These are phyloP conservation scores for Phylloscopus collybita DNA, from an alignment of 2,797 vertebrate species.

Conservation along the genomic window DNA sequence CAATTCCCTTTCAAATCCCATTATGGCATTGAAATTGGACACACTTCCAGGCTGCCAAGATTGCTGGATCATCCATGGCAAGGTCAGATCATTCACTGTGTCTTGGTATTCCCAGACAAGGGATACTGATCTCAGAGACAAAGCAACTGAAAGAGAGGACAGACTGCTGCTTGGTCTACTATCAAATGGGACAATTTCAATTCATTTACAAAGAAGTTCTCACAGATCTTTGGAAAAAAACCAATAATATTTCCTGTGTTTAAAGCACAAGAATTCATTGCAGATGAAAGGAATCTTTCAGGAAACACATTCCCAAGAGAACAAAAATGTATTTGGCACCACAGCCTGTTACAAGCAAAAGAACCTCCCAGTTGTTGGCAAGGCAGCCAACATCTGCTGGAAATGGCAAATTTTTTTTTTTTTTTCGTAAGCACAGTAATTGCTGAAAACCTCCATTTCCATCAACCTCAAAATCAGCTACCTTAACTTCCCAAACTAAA, in stretches of 20 bases:
- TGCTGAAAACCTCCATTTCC: background rate
- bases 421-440: background rate
- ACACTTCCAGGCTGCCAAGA: background rate
- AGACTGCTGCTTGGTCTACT: background rate
- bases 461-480: background rate
- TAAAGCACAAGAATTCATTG: background rate
- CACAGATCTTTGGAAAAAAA: background rate
- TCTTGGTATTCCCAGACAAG: background rate
- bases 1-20: background rate
- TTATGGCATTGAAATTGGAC: background rate
- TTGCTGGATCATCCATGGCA: background rate
- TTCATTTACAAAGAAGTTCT: background rate
- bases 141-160: background rate
- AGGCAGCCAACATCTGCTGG: background rate
- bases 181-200: background rate
- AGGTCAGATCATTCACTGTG: background rate
- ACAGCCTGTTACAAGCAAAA: background rate
- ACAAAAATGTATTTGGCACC: constrained; percentile 29
- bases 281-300: constrained; percentile 19
- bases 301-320: background rate
- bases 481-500: background rate
- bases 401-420: background rate
- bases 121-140: background rate
- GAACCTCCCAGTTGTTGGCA: background rate
- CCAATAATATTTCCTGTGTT: background rate